phyloP scores from a whole-genome alignment of 2,797 vertebrate genomes.

The Syndactyla subalaris region DNA sequence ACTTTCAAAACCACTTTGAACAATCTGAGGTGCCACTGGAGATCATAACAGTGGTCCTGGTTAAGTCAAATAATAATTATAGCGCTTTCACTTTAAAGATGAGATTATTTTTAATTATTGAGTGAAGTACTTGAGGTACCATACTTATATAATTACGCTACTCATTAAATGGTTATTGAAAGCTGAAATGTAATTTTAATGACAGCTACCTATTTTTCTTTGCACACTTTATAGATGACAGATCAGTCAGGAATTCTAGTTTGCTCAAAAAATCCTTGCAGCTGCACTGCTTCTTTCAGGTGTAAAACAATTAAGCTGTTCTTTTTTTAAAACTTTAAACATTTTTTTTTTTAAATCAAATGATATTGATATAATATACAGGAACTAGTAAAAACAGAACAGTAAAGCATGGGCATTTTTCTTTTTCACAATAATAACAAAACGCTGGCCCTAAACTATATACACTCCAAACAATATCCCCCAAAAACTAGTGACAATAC shows the following conservation, averaged over 20 bases:
- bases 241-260: conserved; percentile 70
- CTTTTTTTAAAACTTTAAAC: conserved; percentile 46
- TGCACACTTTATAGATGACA: conserved; percentile 77
- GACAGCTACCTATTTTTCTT: conserved; percentile 78
- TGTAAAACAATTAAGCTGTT: conserved; percentile 62
- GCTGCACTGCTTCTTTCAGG: conserved; percentile 61
- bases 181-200: conserved; percentile 80
- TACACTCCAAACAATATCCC: not conserved
- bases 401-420: not conserved
- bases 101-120: conserved; percentile 83
- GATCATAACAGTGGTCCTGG: conserved; percentile 76
- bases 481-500: not conserved
- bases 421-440: not conserved
- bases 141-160: conserved; percentile 78
- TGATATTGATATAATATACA: not conserved
- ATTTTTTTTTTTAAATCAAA: conserved; percentile 20
- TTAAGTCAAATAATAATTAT: conserved; percentile 80
- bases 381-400: conserved; percentile 10
- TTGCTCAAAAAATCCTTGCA: conserved; percentile 69
- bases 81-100: conserved; percentile 78
- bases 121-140: conserved; percentile 77
- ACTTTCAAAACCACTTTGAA: conserved; percentile 73
- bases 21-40: conserved; percentile 75
- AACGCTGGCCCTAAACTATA: not conserved
- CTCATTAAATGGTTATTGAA: conserved; percentile 81